Conservation (phyloP, 2,888 invertebrate species). For the Andrena dorsata region DNA sequence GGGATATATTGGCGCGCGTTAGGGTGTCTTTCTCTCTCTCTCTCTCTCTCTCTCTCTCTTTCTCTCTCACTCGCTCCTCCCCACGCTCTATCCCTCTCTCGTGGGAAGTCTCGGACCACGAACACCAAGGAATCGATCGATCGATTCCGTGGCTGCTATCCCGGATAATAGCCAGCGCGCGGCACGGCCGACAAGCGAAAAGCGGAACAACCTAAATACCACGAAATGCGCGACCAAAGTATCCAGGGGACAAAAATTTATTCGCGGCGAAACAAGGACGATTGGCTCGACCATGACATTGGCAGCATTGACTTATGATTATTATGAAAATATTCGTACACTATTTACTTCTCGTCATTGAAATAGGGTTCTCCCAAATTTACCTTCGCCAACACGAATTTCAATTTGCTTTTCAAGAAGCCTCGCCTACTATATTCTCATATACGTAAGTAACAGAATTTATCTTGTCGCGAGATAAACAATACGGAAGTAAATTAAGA, state of each 20-base stretch:
- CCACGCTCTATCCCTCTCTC: conserved; percentile 29
- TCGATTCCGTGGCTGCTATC: conserved; percentile 64
- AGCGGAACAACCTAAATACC: conserved; percentile 70
- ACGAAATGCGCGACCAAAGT: conserved; percentile 53
- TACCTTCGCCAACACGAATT: too few relatives aligned
- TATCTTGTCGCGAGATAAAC: too few relatives aligned
- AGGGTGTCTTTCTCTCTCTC: conserved; percentile 41
- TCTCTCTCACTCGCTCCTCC: conserved; percentile 22
- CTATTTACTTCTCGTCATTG: too few relatives aligned
- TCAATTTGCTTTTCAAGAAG: too few relatives aligned
- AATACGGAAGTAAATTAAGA: too few relatives aligned
- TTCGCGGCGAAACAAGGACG: neutral
- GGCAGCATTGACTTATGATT: too few relatives aligned
- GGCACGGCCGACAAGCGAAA: conserved; percentile 63
- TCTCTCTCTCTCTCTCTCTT: neutral
- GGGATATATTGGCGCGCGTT: conserved; percentile 58
- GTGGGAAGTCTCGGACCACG: conserved; percentile 61
- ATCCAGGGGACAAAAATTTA: conserved; percentile 40
- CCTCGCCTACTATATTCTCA: too few relatives aligned
- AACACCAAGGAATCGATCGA: conserved; percentile 64
- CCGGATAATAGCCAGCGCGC: conserved; percentile 62
- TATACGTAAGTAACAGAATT: too few relatives aligned
- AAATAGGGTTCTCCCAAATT: too few relatives aligned
- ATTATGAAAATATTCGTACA: too few relatives aligned
- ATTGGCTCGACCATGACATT: neutral